A percentile compares a stretch with the other conserved stretches of the same genome.
phyloP scores from a whole-genome alignment of 2,113 vertebrate genomes.

The Eurypyga helias region DNA sequence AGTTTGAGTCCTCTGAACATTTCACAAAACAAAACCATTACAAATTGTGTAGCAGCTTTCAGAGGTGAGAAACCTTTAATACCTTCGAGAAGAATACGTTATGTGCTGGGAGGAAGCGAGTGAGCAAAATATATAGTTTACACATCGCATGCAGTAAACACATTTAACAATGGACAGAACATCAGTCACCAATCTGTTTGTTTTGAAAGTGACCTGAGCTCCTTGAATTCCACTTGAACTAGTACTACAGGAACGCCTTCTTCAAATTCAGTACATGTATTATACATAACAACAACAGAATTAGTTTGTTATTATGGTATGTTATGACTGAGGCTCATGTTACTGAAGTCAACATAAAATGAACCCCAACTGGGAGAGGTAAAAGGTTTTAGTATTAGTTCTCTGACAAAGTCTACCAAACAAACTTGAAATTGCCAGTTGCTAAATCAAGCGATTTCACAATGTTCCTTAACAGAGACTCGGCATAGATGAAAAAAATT shows the following conservation, averaged over 20 bases:
- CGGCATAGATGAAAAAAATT: background rate
- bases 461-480: background rate
- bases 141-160: background rate
- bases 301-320: too few species aligned
- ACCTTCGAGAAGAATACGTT: background rate
- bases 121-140: background rate
- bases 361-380: background rate
- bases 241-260: background rate
- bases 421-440: background rate
- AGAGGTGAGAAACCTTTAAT: background rate
- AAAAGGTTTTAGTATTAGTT: background rate
- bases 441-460: background rate
- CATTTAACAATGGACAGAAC: background rate
- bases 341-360: background rate
- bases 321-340: background rate
- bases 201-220: background rate
- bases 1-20: background rate
- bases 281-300: background rate
- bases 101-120: background rate
- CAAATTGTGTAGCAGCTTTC: background rate
- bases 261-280: background rate
- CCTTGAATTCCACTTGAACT: background rate
- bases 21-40: background rate
- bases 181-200: background rate
- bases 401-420: background rate